Base-by-base conservation (phyloP, 2,113 vertebrate genomes). In the Poeciliopsis turrubarensis region DNA sequence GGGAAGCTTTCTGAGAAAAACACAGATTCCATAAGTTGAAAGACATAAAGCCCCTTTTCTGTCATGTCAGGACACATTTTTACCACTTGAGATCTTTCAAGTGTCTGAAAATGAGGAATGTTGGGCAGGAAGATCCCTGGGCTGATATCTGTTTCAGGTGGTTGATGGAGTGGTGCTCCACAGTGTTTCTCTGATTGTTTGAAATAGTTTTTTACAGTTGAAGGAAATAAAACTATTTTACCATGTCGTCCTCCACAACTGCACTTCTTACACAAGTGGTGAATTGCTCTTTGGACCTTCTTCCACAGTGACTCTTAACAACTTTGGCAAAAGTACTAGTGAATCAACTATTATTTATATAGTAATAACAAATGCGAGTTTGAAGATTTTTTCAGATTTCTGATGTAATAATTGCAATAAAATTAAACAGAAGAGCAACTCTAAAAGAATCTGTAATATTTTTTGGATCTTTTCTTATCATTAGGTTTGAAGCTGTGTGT, bases 1-100 rank as follows among this genome's bases (percentile, higher is more conserved):
- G 1, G n/a, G 34, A 77, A 60, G 62, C 22, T 5, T 84, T 68
- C 22, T 0, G 0, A 12, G 31, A 44, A 27, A 60, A 77, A 69
- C 39, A 27, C 10, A 5, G 25, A 26, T 44, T 72, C 39, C 60
- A 17, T 34, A 3, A 51, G 62, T 30, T 57, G n/a, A 61, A 51
- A 67, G 71, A 84, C 78, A 81, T 39, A 0, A 81, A 77, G 72
- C 3, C 0, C 10, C 84, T 85, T 83, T 83, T 61, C 80, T 5
- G 86, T 85, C 87, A 86, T n/a, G 39, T 73, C 60, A 61, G 4
- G 65, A 70, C 14, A 22, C 3, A 66, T 44, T 54, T 37, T 17
- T 57, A 63, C 44, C 27, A 10, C 26, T 65, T 62, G 37, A 60
- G 6, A 27, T 67, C 76, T 60, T 47, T 26, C 0, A 15, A 30